A percentile compares a stretch with the other conserved stretches of the same genome.
Evolutionary conservation across 2,797 vertebrate species (phyloP).

Genomic region (Macroramphosus scolopax): DNA sequence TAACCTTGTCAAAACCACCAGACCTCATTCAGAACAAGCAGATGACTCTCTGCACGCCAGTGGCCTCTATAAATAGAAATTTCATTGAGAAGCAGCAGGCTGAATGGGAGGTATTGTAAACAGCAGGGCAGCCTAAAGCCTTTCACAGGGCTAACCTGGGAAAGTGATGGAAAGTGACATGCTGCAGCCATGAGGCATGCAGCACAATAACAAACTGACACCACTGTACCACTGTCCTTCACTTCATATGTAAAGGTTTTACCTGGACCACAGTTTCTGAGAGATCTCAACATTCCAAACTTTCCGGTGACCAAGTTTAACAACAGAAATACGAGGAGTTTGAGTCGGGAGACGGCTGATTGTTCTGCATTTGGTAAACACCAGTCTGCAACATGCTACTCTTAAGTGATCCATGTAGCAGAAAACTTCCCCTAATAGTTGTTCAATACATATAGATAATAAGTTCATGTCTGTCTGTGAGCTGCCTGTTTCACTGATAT

Average conservation of each 20-base stretch:
- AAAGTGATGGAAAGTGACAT: slow-evolving; percentile 72
- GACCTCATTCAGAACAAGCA: slow-evolving; percentile 80
- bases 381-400: not conserved
- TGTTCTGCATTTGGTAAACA: slow-evolving; percentile 2
- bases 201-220: slow-evolving; percentile 61
- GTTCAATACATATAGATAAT: not conserved
- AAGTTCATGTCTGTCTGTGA: no score
- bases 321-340: slow-evolving; percentile 11
- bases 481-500: slow-evolving; percentile 44
- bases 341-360: slow-evolving; percentile 19
- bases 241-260: slow-evolving; percentile 31
- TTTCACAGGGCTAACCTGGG: slow-evolving; percentile 70
- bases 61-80: slow-evolving; percentile 77
- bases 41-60: slow-evolving; percentile 75
- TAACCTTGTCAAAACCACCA: slow-evolving; percentile 79
- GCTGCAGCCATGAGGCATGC: slow-evolving; percentile 56
- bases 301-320: slow-evolving; percentile 9
- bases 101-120: slow-evolving; percentile 79
- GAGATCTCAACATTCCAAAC: slow-evolving; percentile 10
- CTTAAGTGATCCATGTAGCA: not conserved
- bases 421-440: slow-evolving; percentile 6
- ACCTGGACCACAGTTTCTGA: slow-evolving; percentile 27
- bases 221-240: slow-evolving; percentile 38
- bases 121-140: slow-evolving; percentile 67
- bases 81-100: slow-evolving; percentile 77